Conservation (phyloP, 2,113 vertebrate genomes). For the Protomyctophum bolini region DNA sequence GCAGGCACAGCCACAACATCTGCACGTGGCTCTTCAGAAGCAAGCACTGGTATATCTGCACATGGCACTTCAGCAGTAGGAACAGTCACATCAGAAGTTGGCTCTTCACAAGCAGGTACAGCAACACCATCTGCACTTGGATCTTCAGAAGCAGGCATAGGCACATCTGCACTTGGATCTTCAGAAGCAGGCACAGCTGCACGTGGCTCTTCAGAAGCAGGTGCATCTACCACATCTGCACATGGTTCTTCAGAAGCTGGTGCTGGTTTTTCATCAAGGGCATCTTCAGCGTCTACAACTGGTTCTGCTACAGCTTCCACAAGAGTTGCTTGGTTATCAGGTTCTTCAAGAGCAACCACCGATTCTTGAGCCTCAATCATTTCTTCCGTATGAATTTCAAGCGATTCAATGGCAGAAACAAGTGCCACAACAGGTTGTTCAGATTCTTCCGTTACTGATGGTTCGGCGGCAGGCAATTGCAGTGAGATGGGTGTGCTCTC, state of each 20-base stretch:
- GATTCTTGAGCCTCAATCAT: constrained; percentile 10
- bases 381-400: neutral
- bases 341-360: constrained; percentile 18
- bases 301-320: neutral
- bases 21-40: neutral
- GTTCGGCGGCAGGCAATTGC: constrained; percentile 9
- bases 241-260: neutral
- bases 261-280: neutral
- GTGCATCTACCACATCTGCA: too few species aligned
- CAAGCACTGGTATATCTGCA: too few species aligned
- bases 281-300: neutral
- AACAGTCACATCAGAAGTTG: too few species aligned
- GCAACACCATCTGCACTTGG: too few species aligned
- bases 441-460: constrained; percentile 18
- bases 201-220: too few species aligned
- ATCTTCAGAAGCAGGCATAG: too few species aligned
- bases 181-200: too few species aligned
- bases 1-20: neutral
- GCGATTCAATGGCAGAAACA: neutral
- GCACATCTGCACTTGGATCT: too few species aligned
- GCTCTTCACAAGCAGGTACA: too few species aligned
- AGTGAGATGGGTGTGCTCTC: constrained; percentile 15
- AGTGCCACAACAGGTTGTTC: constrained; percentile 10
- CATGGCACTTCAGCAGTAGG: too few species aligned
- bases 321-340: neutral